Percentiles rank a stretch among this genome's conserved stretches.
Conservation (phyloP, 2,797 vertebrate genomes). For the Tokudaia tokunoshimensis region DNA sequence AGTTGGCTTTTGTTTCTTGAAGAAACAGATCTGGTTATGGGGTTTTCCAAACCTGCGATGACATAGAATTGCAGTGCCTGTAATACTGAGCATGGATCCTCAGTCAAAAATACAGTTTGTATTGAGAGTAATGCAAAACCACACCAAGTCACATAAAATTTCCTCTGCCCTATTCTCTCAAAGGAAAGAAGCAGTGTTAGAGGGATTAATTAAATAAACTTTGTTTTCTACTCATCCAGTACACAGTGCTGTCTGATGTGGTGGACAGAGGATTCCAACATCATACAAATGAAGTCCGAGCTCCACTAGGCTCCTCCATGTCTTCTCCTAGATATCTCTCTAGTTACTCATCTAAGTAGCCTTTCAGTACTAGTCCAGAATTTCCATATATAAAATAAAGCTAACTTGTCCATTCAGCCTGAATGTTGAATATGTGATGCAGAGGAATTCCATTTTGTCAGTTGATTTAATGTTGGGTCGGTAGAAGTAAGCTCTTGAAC, state of each 20-base stretch:
- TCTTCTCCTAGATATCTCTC: conserved; percentile 22
- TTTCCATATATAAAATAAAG: conserved; percentile 47
- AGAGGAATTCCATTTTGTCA: conserved; percentile 77
- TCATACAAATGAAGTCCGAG: conserved; percentile 17
- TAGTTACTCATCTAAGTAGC: conserved; percentile 33
- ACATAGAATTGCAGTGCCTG: conserved; percentile 62
- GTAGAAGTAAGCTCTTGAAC: conserved; percentile 72
- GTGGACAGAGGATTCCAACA: conserved; percentile 10
- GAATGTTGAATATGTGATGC: conserved; percentile 67
- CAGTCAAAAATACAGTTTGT: conserved; percentile 56
- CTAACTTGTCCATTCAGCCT: conserved; percentile 58
- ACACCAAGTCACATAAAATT: conserved; percentile 34
- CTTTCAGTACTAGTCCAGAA: not conserved
- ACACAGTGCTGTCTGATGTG: not conserved
- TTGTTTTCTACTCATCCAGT: conserved; percentile 59
- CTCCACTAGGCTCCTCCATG: not conserved
- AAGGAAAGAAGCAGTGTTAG: conserved; percentile 11
- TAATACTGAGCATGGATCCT: conserved; percentile 29
- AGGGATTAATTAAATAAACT: conserved; percentile 59
- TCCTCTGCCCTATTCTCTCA: not conserved
- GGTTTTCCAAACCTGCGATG: conserved; percentile 71
- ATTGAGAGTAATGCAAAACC: conserved; percentile 60
- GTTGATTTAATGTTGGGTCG: conserved; percentile 72
- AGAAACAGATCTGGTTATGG: conserved; percentile 73
- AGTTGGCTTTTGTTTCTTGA: conserved; percentile 79